Percentiles rank a stretch among this genome's conserved stretches.
Evolutionary conservation across 2,113 vertebrate species (phyloP).

Genomic region (Hippolais icterina): DNA sequence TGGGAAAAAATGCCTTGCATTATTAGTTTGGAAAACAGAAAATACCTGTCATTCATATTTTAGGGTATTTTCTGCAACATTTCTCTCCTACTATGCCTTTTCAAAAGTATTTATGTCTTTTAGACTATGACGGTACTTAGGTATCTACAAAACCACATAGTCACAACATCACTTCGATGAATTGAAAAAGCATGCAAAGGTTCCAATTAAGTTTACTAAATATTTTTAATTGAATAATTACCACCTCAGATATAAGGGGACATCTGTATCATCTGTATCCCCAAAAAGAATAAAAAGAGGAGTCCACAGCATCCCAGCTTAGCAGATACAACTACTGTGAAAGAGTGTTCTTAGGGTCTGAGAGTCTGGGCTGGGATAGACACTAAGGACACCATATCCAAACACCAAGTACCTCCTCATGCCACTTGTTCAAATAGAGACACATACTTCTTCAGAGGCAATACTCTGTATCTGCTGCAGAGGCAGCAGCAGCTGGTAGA

Average conservation of each 20-base stretch:
- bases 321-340: neutral
- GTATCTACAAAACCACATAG: neutral
- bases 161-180: neutral
- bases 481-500: neutral
- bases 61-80: neutral
- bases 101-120: neutral
- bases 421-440: neutral
- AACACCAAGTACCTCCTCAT: neutral
- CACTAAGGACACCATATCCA: neutral
- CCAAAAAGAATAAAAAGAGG: neutral
- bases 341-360: neutral
- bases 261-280: neutral
- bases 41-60: neutral
- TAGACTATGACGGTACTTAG: neutral
- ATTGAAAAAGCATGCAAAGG: neutral
- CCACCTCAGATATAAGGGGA: neutral
- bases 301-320: neutral
- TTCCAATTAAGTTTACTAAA: neutral
- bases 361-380: neutral
- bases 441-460: neutral
- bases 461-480: neutral
- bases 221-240: neutral
- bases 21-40: neutral
- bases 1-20: neutral
- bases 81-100: neutral